phyloP scores from a whole-genome alignment of 2,888 invertebrate species.

The Marronus borbonicus region DNA sequence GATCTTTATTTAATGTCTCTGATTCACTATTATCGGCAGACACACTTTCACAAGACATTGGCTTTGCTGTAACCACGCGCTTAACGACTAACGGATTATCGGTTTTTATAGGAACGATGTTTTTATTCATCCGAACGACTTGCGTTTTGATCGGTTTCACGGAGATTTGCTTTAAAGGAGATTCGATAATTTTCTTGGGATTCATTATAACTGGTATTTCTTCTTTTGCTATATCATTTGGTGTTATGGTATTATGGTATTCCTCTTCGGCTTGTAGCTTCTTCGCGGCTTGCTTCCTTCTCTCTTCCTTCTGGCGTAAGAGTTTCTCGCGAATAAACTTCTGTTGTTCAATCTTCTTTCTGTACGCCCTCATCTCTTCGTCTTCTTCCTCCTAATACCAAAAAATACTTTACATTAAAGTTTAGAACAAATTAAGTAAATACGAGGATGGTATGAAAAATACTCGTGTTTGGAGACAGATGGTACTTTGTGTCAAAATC shows the following conservation, averaged over 20 bases:
- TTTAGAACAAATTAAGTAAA: background rate
- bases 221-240: slow-evolving; percentile 45
- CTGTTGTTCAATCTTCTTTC: slow-evolving; percentile 71
- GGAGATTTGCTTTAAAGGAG: background rate
- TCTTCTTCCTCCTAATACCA: slow-evolving; percentile 66
- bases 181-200: slow-evolving; percentile 6
- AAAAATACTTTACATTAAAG: background rate
- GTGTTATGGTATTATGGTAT: slow-evolving; percentile 34
- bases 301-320: slow-evolving; percentile 70
- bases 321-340: slow-evolving; percentile 70
- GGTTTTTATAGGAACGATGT: slow-evolving; percentile 49
- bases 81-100: slow-evolving; percentile 35
- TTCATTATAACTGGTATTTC: slow-evolving; percentile 48
- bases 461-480: too few relatives aligned
- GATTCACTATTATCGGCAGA: slow-evolving; percentile 43
- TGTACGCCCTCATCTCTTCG: slow-evolving; percentile 71
- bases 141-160: slow-evolving; percentile 7
- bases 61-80: slow-evolving; percentile 36
- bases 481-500: too few relatives aligned
- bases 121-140: slow-evolving; percentile 29
- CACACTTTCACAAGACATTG: slow-evolving; percentile 42
- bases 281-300: slow-evolving; percentile 69
- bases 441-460: background rate
- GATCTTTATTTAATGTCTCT: slow-evolving; percentile 52
- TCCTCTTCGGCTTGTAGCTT: slow-evolving; percentile 59